Evolutionary conservation across 2,888 invertebrate genomes (phyloP).

Genomic region (Camponotus fellah): DNA sequence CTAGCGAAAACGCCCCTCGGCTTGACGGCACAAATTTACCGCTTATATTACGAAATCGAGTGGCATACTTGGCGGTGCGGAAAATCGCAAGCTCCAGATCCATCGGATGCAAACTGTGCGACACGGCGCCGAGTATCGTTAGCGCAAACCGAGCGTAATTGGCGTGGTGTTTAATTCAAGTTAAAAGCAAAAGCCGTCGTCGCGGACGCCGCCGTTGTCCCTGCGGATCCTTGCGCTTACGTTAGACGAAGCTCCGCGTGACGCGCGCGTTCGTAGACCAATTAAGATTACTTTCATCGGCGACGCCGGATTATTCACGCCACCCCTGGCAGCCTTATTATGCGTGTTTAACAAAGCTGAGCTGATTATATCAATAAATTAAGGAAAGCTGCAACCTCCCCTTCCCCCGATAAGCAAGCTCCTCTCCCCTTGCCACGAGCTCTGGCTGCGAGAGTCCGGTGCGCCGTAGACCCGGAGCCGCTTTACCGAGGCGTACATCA

Average conservation of each 20-base stretch:
- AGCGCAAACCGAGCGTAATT: conserved; percentile 53
- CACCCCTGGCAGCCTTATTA: conserved; percentile 77
- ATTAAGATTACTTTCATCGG: conserved; percentile 79
- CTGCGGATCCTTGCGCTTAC: conserved; percentile 34
- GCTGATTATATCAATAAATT: conserved; percentile 85
- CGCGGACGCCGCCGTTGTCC: conserved; percentile 26
- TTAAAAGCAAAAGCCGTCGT: conserved; percentile 33
- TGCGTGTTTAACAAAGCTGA: conserved; percentile 83
- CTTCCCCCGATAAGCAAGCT: conserved; percentile 45
- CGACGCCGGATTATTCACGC: conserved; percentile 77
- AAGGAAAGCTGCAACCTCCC: conserved; percentile 69
- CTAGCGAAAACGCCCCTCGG: background rate
- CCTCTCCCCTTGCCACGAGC: background rate
- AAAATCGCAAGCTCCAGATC: conserved; percentile 48
- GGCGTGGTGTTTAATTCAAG: conserved; percentile 54
- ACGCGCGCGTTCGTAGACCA: conserved; percentile 72
- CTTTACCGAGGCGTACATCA: conserved; percentile 83
- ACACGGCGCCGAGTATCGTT: conserved; percentile 48
- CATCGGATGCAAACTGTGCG: conserved; percentile 46
- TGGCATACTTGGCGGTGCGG: conserved; percentile 24
- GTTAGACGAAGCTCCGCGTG: conserved; percentile 41
- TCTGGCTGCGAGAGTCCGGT: conserved; percentile 60
- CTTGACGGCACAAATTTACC: background rate
- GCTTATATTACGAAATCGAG: conserved; percentile 42
- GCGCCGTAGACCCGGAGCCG: conserved; percentile 73